A percentile compares a stretch with the other conserved stretches of the same genome.
Conservation (phyloP, 2,113 vertebrate species). For the Australoheros scitulus region DNA sequence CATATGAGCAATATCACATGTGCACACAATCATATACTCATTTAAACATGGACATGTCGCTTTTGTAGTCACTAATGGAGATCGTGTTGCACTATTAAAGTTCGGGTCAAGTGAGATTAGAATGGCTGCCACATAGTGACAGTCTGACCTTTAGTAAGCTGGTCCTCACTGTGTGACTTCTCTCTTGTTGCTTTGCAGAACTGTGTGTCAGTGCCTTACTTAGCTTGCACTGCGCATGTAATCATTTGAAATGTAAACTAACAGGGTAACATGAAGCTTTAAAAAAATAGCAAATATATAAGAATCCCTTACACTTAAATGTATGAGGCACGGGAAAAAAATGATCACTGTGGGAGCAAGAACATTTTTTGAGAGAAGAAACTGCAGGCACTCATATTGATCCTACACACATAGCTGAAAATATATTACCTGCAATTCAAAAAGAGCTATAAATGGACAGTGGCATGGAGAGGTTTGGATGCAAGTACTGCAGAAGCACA, state of each 20-base stretch:
- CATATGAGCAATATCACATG: constrained; percentile 9
- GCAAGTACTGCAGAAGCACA: neutral
- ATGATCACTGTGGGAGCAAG: no score
- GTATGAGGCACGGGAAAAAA: neutral
- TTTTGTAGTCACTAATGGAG: constrained; percentile 62
- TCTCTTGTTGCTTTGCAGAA: constrained; percentile 32
- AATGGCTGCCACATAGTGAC: constrained; percentile 58
- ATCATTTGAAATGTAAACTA: constrained; percentile 14
- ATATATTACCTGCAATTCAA: neutral
- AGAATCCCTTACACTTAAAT: neutral
- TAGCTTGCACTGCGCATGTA: neutral
- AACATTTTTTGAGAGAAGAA: neutral
- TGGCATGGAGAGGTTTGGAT: constrained; percentile 11
- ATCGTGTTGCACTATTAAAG: constrained; percentile 69
- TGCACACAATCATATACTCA: constrained; percentile 2
- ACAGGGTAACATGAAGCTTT: neutral
- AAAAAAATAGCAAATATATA: neutral
- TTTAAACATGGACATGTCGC: constrained; percentile 18
- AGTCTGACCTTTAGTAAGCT: constrained; percentile 74
- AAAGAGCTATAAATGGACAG: constrained; percentile 15
- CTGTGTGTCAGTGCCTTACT: constrained; percentile 18
- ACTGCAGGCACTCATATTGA: neutral
- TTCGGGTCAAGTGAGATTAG: constrained; percentile 66
- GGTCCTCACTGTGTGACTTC: constrained; percentile 48
- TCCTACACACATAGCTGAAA: neutral